Evolutionary conservation across 1,140 invertebrate genomes (phyloP).

Genomic region (Popillia japonica): DNA sequence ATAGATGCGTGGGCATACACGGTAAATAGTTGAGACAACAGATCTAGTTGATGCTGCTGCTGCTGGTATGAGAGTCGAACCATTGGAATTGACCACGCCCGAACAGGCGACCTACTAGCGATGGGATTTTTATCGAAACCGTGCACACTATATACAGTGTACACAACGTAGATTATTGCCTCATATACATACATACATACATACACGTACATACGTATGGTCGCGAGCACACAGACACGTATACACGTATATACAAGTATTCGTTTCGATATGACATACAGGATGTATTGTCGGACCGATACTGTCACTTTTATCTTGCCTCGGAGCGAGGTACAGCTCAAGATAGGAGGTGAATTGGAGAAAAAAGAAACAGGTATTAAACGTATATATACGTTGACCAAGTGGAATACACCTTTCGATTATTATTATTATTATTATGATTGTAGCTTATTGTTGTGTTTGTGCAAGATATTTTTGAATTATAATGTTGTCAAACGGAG

Average conservation of each 20-base stretch:
- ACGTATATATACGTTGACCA: not conserved
- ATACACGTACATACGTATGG: no score
- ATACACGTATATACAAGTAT: no score
- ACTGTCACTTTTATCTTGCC: constrained; percentile 10
- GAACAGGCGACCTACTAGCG: not conserved
- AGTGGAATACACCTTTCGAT: constrained; percentile 9
- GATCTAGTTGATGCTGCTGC: constrained; percentile 9
- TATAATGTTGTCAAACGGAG: no score
- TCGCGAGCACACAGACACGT: no score
- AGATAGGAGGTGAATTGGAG: not conserved
- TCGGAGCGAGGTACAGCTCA: not conserved
- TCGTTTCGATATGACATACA: not conserved
- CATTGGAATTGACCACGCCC: not conserved
- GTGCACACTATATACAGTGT: no score
- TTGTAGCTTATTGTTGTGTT: no score
- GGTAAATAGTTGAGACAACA: not conserved
- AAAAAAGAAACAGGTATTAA: not conserved
- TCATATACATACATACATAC: constrained; percentile 9
- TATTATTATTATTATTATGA: no score
- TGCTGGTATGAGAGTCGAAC: no score
- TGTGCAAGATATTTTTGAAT: no score
- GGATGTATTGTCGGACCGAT: not conserved
- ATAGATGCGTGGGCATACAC: not conserved
- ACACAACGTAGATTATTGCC: no score
- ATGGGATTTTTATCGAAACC: constrained; percentile 8